Evolutionary conservation across 2,113 vertebrate genomes (phyloP).

Genomic region (Morone saxatilis): DNA sequence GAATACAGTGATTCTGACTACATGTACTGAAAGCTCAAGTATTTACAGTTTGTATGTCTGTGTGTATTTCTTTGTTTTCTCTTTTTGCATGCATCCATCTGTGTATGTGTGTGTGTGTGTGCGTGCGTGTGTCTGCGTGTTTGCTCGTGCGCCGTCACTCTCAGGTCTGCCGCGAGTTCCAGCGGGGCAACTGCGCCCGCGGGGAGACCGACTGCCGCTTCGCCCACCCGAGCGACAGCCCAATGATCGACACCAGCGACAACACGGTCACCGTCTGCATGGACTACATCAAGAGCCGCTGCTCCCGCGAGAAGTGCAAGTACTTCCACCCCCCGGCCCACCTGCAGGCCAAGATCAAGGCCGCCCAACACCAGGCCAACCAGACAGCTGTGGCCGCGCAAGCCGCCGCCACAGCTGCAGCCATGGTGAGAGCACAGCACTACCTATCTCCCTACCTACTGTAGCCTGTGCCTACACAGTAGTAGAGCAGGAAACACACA

Average conservation of each 20-base stretch:
- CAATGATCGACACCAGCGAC: conserved; percentile 99
- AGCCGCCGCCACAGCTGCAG: conserved; percentile 91
- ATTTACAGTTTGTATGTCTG: conserved; percentile 10
- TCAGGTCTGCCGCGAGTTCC: conserved; percentile 98
- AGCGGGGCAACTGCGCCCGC: conserved; percentile 96
- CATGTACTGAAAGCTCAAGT: neutral
- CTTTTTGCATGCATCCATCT: neutral
- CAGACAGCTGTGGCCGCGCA: conserved; percentile 96
- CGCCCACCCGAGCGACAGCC: conserved; percentile 97
- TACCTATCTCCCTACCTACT: neutral
- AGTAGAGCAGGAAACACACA: conserved; percentile 27
- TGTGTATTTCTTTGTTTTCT: conserved; percentile 30
- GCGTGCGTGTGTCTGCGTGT: neutral
- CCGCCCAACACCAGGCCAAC: conserved; percentile 97
- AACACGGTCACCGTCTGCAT: conserved; percentile 99
- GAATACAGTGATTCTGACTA: neutral
- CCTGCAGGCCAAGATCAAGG: conserved; percentile 99
- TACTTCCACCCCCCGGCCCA: conserved; percentile 99
- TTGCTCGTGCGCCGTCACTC: neutral
- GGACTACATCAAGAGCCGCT: conserved; percentile 99
- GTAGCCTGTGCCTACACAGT: conserved; percentile 6
- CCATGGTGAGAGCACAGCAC: conserved; percentile 91
- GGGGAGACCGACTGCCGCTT: conserved; percentile 99
- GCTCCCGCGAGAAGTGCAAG: conserved; percentile 99
- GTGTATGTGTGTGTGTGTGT: neutral